A percentile compares a stretch with the other conserved stretches of the same genome.
These are phyloP conservation scores for Tromatobia lineatoria DNA, from an alignment of 2,888 invertebrate species.

Conservation along the genomic window DNA sequence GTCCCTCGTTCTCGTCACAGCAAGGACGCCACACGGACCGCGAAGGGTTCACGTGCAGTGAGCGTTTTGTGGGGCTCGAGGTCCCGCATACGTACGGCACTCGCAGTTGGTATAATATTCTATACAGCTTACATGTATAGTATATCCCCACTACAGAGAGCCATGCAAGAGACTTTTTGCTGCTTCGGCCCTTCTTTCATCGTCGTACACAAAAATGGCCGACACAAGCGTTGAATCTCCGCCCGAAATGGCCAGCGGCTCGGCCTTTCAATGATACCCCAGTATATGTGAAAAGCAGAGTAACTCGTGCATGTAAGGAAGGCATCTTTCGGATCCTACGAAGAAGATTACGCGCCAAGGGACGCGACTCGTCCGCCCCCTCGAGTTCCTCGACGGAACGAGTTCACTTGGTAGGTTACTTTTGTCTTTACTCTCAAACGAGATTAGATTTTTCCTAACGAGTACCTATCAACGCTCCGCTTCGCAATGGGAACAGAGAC, in stretches of 20 bases:
- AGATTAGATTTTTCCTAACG: neutral
- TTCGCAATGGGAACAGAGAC: conserved; percentile 24
- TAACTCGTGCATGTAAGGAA: neutral
- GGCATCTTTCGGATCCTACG: conserved; percentile 24
- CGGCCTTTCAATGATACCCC: conserved; percentile 10
- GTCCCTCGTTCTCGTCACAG: conserved; percentile 7
- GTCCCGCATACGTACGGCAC: neutral
- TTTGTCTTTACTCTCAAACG: neutral
- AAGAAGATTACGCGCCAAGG: conserved; percentile 17
- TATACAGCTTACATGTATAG: conserved; percentile 2
- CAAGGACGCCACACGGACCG: conserved; percentile 18
- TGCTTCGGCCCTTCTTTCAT: neutral
- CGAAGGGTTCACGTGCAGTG: conserved; percentile 31
- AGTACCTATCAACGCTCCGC: conserved; percentile 20
- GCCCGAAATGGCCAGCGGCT: conserved; percentile 45
- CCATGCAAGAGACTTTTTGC: conserved; percentile 29
- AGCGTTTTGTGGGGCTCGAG: conserved; percentile 26
- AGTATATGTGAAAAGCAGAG: conserved; percentile 7
- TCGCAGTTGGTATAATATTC: conserved; percentile 24
- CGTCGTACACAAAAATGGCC: conserved; percentile 37
- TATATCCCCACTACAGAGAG: conserved; percentile 2
- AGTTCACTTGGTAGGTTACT: neutral
- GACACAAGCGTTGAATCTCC: conserved; percentile 35
- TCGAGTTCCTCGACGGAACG: neutral
- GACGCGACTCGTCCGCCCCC: conserved; percentile 37